Evolutionary conservation across 2,113 vertebrate genomes (phyloP).

Genomic region (Phrynocephalus versicolor): DNA sequence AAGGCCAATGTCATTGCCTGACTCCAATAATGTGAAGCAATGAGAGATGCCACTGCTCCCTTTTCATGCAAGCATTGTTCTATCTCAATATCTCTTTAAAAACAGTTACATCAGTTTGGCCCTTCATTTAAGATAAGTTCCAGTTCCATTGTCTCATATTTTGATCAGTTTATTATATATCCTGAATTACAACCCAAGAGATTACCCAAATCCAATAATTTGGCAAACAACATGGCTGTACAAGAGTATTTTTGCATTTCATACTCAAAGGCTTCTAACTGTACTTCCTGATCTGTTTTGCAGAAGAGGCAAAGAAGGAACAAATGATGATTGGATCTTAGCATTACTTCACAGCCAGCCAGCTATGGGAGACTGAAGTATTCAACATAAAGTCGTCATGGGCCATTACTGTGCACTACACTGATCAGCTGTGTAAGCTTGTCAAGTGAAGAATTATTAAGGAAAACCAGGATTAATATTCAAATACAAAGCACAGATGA

Average conservation of each 20-base stretch:
- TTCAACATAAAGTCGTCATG: slow-evolving; percentile 84
- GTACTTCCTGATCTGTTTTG: background rate
- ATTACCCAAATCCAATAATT: background rate
- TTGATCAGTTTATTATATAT: background rate
- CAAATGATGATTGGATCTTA: slow-evolving; percentile 48
- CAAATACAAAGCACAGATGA: slow-evolving; percentile 75
- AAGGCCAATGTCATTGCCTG: no score
- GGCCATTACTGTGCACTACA: slow-evolving; percentile 83
- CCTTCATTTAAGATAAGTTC: background rate
- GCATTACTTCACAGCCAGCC: slow-evolving; percentile 64
- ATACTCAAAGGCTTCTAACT: background rate
- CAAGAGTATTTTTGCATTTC: background rate
- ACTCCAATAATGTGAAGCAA: no score
- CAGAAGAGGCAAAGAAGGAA: slow-evolving; percentile 16
- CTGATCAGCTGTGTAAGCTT: slow-evolving; percentile 79
- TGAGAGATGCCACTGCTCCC: no score
- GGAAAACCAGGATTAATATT: slow-evolving; percentile 78
- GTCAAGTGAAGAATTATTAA: slow-evolving; percentile 75
- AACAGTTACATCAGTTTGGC: no score
- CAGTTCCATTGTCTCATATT: background rate
- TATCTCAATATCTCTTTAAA: no score
- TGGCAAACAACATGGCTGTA: background rate
- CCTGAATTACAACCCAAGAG: background rate
- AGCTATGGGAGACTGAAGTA: slow-evolving; percentile 72
- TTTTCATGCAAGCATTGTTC: background rate